Evolutionary conservation across 2,888 invertebrate genomes (phyloP), one percentile per base, ranked within the genome.

Genomic region (Dexiosoma caninum): DNA sequence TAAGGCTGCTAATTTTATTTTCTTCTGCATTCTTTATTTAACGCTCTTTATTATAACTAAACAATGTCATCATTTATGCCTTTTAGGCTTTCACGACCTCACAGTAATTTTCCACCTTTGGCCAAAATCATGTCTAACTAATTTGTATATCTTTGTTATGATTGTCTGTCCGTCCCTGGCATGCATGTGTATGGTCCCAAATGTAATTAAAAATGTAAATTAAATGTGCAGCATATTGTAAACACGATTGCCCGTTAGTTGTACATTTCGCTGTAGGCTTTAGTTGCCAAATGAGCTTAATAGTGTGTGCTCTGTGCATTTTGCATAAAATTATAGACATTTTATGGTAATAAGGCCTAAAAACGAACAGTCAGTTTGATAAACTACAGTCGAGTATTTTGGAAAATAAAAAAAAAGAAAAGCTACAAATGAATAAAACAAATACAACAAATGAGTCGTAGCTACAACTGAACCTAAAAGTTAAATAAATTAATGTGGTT

Each of bases 121-220:
- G 19, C 46, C 37, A 55, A 35, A 46, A 46, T 19, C 30, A 27
- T 57, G 74, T 40, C 66, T 32, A 55, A 66, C 35, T 46, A 62
- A 64, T 77, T 70, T 62, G 14, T 46, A 46, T 70, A 14, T 44
- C 21, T 62, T 53, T 30, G 42, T 60, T 40, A 21, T n/a, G 21
- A 23, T 1, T 60, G 27, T 40, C 14, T 27, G 44, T 32, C 8
- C 12, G 37, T 30, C 35, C n/a, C 12, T 57, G n/a, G 6, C 16
- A 32, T 51, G 9, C 37, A 51, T 14, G 42, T 67, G 16, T 21
- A n/a, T 67, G 32, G 23, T 10, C 27, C 9, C 37, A 59, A 62
- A 70, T 60, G 64, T 67, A 77, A 77, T 70, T 77, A 77, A 77
- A 77, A 77, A 77, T 77, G 77, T 49, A 70, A 77, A 77, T 77